Base-by-base conservation (phyloP, 2,888 invertebrate genomes). In the Petrolisthes manimaculis region DNA sequence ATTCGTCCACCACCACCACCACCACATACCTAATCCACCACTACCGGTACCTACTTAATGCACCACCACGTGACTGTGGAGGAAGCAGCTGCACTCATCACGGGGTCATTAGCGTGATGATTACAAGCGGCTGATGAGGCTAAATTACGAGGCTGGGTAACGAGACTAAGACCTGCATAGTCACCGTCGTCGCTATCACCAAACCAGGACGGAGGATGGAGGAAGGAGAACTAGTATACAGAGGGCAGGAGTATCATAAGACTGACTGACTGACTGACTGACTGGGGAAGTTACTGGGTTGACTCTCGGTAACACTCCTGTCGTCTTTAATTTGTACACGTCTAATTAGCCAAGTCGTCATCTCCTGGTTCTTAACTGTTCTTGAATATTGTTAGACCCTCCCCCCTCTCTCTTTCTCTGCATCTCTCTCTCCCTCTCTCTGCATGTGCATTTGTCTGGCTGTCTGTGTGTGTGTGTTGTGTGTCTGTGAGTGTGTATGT, bases 31-130 rank as follows among this genome's bases (percentile, higher is more conserved):
- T 12, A 3, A 8, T n/a, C 55, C 81, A 56, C 61, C 21, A 37
- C 77, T 37, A 21, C 61, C 71, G 14, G 18, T 5, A 71, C n/a
- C 14, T 71, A 6, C 71, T n/a, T n/a, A 5, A 71, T 21, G n/a
- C n/a, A 6, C 18, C 6, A 6, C 71, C 80, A 80, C 21, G 61
- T n/a, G 6, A n/a, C 56, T 37, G 21, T 21, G 56, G 77, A 51
- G 81, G 81, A 81, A n/a, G 53, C 84, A 78, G 61, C 67, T 67
- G 86, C 51, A 71, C 24, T 80, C 69, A 86, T 81, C 80, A 12
- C 24, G 53, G 12, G 74, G 80, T 81, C 86, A 80, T 86, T 86
- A 86, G 86, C 37, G 79, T 8, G 74, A 81, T 86, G 80, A 86
- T 86, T 86, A 86, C 86, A 24, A 71, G 14, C 51, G 69, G 80